Evolutionary conservation across 2,888 invertebrate species (phyloP).

Genomic region (Notodonta ziczac): DNA sequence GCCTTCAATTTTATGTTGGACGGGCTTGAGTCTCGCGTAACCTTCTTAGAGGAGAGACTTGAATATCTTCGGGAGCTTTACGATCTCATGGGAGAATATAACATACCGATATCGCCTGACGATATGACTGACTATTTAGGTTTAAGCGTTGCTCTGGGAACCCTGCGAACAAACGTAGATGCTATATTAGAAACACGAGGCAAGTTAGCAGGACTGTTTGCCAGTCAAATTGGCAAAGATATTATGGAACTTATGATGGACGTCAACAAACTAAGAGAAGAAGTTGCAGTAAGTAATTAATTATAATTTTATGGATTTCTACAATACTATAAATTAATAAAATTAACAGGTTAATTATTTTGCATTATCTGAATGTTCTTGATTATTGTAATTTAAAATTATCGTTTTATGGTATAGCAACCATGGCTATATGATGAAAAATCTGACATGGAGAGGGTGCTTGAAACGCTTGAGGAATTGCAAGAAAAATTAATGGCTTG

Average conservation of each 20-base stretch:
- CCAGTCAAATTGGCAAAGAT: conserved; percentile 90
- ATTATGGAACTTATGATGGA: conserved; percentile 89
- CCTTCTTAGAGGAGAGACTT: conserved; percentile 88
- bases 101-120: conserved; percentile 89
- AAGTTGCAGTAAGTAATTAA: conserved; percentile 85
- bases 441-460: conserved; percentile 88
- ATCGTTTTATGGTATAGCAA: conserved; percentile 80
- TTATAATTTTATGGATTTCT: not conserved
- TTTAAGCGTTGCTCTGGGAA: conserved; percentile 86
- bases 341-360: not conserved
- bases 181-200: conserved; percentile 88
- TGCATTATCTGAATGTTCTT: not conserved
- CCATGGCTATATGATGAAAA: conserved; percentile 89
- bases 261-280: conserved; percentile 89
- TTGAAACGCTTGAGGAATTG: conserved; percentile 86
- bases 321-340: not conserved
- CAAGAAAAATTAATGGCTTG: conserved; percentile 86
- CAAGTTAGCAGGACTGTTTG: conserved; percentile 88
- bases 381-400: not conserved
- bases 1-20: conserved; percentile 89
- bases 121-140: conserved; percentile 87
- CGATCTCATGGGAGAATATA: conserved; percentile 92
- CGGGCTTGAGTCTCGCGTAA: conserved; percentile 86
- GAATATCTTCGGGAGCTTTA: conserved; percentile 93
- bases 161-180: conserved; percentile 88